Conservation (phyloP, 2,113 vertebrate species). For the Balaeniceps rex region DNA sequence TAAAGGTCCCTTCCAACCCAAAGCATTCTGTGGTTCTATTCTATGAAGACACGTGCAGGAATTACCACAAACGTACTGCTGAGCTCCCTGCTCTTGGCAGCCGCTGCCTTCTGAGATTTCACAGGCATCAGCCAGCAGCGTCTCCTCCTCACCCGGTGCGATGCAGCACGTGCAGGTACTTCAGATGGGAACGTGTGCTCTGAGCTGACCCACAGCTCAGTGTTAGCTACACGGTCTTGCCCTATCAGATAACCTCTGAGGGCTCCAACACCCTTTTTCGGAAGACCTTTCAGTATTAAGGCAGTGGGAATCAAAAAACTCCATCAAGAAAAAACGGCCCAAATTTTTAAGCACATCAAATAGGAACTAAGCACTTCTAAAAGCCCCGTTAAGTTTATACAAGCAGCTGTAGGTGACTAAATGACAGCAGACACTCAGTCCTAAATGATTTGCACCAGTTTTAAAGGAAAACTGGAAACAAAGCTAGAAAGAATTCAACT, state of each 20-base stretch:
- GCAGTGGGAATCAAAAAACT: background rate
- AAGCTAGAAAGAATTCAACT: background rate
- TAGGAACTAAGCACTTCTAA: background rate
- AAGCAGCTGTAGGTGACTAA: background rate
- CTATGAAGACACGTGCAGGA: fast-evolving
- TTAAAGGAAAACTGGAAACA: background rate
- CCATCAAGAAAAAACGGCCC: background rate
- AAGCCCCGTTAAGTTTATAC: background rate
- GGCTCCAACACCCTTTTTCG: background rate
- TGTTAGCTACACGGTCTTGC: background rate
- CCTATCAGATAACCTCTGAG: background rate
- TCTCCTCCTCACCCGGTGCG: background rate
- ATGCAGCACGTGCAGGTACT: background rate
- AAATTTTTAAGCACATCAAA: background rate
- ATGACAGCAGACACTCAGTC: background rate
- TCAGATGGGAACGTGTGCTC: background rate
- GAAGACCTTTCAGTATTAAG: background rate
- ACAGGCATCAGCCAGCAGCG: background rate
- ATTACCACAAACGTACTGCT: fast-evolving
- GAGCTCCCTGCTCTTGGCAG: background rate
- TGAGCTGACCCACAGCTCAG: background rate
- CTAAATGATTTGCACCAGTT: background rate
- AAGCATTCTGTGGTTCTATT: too few relatives aligned
- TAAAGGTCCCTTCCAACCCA: too few relatives aligned
- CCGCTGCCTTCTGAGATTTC: background rate